Conservation (phyloP, 2,888 invertebrate species). For the Oligia strigilis region DNA sequence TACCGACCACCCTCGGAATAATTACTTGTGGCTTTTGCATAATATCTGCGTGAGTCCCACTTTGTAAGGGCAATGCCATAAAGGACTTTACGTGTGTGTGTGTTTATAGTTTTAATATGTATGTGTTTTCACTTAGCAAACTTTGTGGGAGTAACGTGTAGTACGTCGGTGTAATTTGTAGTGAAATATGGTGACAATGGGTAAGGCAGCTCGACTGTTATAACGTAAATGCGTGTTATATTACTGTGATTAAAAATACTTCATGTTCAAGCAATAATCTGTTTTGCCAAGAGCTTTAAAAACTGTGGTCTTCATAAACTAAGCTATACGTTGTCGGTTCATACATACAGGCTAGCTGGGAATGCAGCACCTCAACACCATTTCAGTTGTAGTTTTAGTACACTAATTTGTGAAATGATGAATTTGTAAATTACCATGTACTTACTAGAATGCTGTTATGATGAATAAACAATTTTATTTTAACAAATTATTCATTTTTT, state of each 20-base stretch:
- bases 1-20: slow-evolving; percentile 52
- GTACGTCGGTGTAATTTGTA: slow-evolving; percentile 42
- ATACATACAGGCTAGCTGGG: too few relatives aligned
- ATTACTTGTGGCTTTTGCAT: slow-evolving; percentile 67
- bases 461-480: too few relatives aligned
- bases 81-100: slow-evolving; percentile 2
- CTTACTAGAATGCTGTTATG: too few relatives aligned
- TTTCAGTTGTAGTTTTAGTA: too few relatives aligned
- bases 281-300: not conserved
- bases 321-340: not conserved
- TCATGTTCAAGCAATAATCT: not conserved
- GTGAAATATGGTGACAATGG: slow-evolving; percentile 43
- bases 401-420: too few relatives aligned
- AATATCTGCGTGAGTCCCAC: slow-evolving; percentile 58
- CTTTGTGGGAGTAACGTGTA: slow-evolving; percentile 38
- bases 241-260: not conserved
- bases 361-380: too few relatives aligned
- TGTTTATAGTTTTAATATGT: slow-evolving; percentile 36
- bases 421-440: too few relatives aligned
- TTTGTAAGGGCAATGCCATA: slow-evolving; percentile 47
- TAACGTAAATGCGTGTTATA: not conserved
- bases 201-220: not conserved
- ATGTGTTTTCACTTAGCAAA: slow-evolving; percentile 36
- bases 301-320: too few relatives aligned
- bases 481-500: too few relatives aligned